Conservation (phyloP, 2,797 vertebrate species). For the Notoglanidium macrostoma region DNA sequence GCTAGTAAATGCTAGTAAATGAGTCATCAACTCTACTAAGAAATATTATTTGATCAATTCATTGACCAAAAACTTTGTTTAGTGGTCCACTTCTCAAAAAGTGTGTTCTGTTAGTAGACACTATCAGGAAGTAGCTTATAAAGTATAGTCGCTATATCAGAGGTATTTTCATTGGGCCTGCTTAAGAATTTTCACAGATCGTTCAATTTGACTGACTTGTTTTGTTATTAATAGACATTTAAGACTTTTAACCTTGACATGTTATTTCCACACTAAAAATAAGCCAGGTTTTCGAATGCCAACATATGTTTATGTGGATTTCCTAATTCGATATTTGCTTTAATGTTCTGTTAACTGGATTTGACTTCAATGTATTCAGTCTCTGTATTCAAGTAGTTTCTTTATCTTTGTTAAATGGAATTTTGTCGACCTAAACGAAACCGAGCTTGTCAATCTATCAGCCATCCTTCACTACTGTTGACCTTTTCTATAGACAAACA, state of each 20-base stretch:
- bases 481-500: constrained; percentile 45
- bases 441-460: constrained; percentile 20
- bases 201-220: background rate
- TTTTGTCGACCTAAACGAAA: constrained; percentile 19
- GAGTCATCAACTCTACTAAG: background rate
- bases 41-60: background rate
- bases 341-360: background rate
- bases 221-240: background rate
- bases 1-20: background rate
- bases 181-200: background rate
- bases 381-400: background rate
- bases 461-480: constrained; percentile 32
- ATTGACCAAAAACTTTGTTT: background rate
- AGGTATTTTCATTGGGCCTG: background rate
- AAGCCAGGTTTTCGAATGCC: background rate
- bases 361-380: no score
- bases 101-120: background rate
- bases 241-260: background rate
- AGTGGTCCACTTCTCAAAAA: no score
- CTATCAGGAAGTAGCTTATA: background rate
- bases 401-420: background rate
- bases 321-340: background rate
- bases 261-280: background rate
- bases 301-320: background rate
- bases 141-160: background rate